Percentiles rank a stretch among this genome's conserved stretches.
Conservation (phyloP, 1,140 invertebrate genomes). For the Platyscapa corneri region DNA sequence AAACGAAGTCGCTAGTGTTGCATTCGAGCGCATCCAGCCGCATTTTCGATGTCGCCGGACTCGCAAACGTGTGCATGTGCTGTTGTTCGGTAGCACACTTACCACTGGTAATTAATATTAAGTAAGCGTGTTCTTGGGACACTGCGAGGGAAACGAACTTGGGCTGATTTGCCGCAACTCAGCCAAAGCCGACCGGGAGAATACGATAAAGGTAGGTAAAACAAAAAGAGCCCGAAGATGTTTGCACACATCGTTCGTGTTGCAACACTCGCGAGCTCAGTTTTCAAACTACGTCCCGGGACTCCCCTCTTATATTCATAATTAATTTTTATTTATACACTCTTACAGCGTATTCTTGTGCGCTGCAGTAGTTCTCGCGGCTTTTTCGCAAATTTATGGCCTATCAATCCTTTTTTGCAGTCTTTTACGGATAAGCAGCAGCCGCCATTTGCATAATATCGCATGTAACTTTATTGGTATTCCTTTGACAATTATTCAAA, state of each 20-base stretch:
- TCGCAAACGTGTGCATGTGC: background rate
- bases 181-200: background rate
- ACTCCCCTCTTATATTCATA: background rate
- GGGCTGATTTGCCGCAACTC: background rate
- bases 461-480: background rate
- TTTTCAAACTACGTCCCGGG: background rate
- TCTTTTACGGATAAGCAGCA: background rate
- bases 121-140: slow-evolving; percentile 36
- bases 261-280: background rate
- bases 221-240: background rate
- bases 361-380: slow-evolving; percentile 14
- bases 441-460: background rate
- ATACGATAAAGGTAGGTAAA: background rate
- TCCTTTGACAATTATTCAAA: background rate
- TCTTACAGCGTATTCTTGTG: background rate
- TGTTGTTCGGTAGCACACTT: slow-evolving; percentile 18
- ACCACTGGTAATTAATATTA: slow-evolving; percentile 49
- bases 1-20: background rate
- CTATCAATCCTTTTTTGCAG: background rate
- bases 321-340: slow-evolving; percentile 45
- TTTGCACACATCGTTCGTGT: background rate
- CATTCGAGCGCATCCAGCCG: slow-evolving; percentile 31
- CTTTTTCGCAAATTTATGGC: slow-evolving; percentile 30
- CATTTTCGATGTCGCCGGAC: background rate
- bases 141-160: slow-evolving; percentile 33